phyloP scores from a whole-genome alignment of 2,113 vertebrate genomes.

The Alectura lathami region DNA sequence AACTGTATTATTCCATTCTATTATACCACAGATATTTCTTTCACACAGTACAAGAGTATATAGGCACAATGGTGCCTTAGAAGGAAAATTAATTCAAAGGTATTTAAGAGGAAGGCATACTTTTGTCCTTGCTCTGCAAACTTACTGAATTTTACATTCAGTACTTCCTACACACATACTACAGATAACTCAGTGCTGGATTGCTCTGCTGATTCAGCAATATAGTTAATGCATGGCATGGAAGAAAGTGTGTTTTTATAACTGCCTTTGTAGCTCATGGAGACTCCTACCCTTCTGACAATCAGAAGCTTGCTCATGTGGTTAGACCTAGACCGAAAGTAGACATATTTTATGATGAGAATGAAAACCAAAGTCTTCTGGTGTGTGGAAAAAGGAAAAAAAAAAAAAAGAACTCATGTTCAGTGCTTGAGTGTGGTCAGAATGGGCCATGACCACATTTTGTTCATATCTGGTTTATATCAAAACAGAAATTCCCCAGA shows the following conservation, averaged over 20 bases:
- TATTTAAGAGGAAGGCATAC: neutral
- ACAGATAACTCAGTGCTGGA: neutral
- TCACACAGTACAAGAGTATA: neutral
- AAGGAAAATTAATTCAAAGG: slow-evolving; percentile 17
- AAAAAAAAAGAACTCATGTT: neutral
- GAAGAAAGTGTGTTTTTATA: neutral
- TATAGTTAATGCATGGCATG: neutral
- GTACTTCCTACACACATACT: neutral
- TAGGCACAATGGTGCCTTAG: slow-evolving; percentile 43
- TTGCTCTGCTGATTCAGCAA: neutral
- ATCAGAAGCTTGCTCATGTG: slow-evolving; percentile 55
- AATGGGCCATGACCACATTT: neutral
- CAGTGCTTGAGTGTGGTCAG: neutral
- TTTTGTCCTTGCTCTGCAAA: neutral
- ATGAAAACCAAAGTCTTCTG: neutral
- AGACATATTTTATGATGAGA: neutral
- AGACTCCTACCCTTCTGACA: slow-evolving; percentile 63
- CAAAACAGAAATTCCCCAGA: neutral
- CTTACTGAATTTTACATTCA: neutral
- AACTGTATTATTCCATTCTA: neutral
- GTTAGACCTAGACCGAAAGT: slow-evolving; percentile 52
- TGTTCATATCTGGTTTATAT: neutral
- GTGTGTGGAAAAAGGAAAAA: neutral
- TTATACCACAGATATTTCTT: slow-evolving; percentile 43
- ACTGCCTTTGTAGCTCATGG: slow-evolving; percentile 33